Percentiles rank a stretch among this genome's conserved stretches.
Conservation (phyloP, 2,888 invertebrate genomes). For the Eristalis tenax region DNA sequence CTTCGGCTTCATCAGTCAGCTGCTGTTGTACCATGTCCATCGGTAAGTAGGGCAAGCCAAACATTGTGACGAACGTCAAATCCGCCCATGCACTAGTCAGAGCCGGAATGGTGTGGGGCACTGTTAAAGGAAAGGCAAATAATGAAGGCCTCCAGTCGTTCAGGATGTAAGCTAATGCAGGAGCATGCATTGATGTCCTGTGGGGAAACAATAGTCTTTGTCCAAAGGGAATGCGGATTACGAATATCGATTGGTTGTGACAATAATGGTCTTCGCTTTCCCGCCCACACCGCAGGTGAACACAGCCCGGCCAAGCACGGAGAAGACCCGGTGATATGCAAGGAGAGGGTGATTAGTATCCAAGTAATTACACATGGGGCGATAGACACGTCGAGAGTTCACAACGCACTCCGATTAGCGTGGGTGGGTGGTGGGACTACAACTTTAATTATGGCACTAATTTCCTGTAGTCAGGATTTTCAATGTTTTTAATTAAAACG, state of each 20-base stretch:
- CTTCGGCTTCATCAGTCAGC: background rate
- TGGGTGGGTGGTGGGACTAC: background rate
- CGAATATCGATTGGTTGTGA: constrained; percentile 29
- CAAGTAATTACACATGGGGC: background rate
- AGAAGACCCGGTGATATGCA: background rate
- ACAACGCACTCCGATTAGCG: constrained; percentile 22
- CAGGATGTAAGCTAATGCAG: constrained; percentile 14
- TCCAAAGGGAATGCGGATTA: background rate
- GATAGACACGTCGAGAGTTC: background rate
- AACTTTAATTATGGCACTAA: constrained; percentile 21
- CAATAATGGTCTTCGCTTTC: background rate
- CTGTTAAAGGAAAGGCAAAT: background rate
- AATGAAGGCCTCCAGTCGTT: constrained; percentile 4
- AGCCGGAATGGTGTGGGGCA: background rate
- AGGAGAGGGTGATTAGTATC: background rate
- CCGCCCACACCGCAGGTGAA: background rate
- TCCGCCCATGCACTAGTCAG: background rate
- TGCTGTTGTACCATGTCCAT: background rate
- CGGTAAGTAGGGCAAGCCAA: background rate
- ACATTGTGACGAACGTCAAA: background rate
- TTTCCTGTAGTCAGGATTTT: background rate
- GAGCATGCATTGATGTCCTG: background rate
- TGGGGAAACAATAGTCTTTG: constrained; percentile 11
- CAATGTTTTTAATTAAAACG: constrained; percentile 34
- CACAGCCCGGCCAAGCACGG: background rate